Base-by-base conservation (phyloP, 2,113 vertebrate species). In the Apistogramma diplotaenia region DNA sequence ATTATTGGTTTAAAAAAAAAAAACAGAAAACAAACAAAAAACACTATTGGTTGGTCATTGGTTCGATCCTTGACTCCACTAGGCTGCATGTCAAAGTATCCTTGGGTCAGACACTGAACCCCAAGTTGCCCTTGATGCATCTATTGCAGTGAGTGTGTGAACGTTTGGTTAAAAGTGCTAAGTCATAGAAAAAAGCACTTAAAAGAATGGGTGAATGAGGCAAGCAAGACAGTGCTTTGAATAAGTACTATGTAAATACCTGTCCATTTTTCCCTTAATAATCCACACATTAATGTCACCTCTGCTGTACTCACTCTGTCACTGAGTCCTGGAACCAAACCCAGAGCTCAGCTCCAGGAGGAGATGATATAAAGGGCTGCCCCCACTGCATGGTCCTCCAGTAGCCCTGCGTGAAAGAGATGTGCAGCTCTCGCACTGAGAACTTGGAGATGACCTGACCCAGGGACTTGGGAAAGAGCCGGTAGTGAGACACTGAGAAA, bases 321-420 rank as follows among this genome's bases (percentile, higher is more conserved):
- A 99, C 96, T 0, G 96, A 94, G 87, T 97, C 94, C 92, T 99
- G 97, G 89, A 99, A 99, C 98, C 98, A 99, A 78, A 97, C 98
- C 98, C 98, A 99, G 49, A 95, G 94, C 61, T 95, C 95, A 1
- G 95, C 95, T 1, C 95, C 96, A 1, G 97, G 95, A 0, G 98
- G 98, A 0, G 98, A 96, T 5, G 97, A 96, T 54, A 97, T 94
- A 40, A 96, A 97, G 0, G 98, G 97, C 87, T 97, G 96, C 1
- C 98, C 98, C 98, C 98, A 99, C 89, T 96, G 94, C 56, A 93
- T 96, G 8, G 97, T 98, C 85, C 97, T 96, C 97, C 97, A 97
- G 93, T 96, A 97, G 31, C 96, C 97, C 91, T 97, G 97, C 0
- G 96, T 97, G 88, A 98, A 97, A 83, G 96, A 95, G 25, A 98